phyloP scores from a whole-genome alignment of 2,797 vertebrate species.

The Phylloscopus collybita region DNA sequence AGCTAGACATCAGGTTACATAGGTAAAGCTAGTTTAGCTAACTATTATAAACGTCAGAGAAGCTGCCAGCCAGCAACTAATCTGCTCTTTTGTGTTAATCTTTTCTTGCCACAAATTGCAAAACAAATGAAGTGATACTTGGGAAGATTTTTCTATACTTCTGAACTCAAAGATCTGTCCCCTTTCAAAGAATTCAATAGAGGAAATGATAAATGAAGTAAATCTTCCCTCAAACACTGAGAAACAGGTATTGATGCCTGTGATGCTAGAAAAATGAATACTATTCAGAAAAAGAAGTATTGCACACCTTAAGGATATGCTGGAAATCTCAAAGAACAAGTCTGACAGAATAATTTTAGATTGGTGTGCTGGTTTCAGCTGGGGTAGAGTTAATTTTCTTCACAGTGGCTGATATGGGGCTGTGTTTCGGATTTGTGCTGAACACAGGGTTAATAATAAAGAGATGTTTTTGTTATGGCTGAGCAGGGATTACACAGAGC shows the following conservation, averaged over 20 bases:
- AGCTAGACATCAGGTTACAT: neutral
- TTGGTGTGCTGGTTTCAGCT: neutral
- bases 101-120: neutral
- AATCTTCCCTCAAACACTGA: neutral
- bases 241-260: neutral
- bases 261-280: neutral
- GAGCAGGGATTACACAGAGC: neutral
- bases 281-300: neutral
- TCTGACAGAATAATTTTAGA: neutral
- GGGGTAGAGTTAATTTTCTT: neutral
- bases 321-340: neutral
- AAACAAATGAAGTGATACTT: neutral
- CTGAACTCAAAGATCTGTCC: neutral
- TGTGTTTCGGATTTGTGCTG: neutral
- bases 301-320: neutral
- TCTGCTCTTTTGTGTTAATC: neutral
- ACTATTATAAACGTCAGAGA: neutral
- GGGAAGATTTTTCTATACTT: neutral
- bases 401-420: neutral
- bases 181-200: conserved; percentile 3
- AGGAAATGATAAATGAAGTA: conserved; percentile 14
- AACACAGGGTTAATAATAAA: neutral
- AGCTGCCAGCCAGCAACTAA: neutral
- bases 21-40: neutral
- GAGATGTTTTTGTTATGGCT: neutral